Base-by-base conservation (phyloP, 64 coral and sea anemone species). In the Stichodactyla mertensii region DNA sequence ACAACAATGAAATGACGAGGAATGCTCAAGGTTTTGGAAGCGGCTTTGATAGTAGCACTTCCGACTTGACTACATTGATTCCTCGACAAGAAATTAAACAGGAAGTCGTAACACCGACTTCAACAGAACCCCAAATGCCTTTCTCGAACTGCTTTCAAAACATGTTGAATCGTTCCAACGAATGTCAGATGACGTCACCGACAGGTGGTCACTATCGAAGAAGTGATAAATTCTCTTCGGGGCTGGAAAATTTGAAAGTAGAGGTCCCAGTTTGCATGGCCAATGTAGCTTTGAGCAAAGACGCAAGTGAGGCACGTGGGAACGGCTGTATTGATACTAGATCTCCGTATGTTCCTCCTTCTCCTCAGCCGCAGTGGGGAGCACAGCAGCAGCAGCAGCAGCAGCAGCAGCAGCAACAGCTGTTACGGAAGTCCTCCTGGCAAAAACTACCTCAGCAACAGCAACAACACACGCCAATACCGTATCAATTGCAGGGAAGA, bases 71-170 rank as follows among this genome's bases (percentile, higher is more conserved):
- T 31, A 74, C 69, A 4, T 74, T 74, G 24, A 74, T 74, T 26
- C 24, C 69, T 74, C 14, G 45, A n/a, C 83, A 85, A 31, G 24
- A 85, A 6, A 85, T 85, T 15, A 85, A 85, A 64, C 83, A 85
- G 27, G 83, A 85, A 5, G 83, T 85, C 4, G 83, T 85, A 8
- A 85, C 83, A 6, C 83, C 83, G 10, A 85, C 83, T 6, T 52
- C 83, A 11, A 57, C 56, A 59, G 56, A 85, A 51, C 54, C 83
- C 12, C 55, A 36, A 20, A 24, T 23, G 53, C 31, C 83, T 31
- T 85, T 85, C 83, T 61, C 55, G 4, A 36, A 85, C 4, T 85
- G 83, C 56, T 22, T 85, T 64, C 78, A 81, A 55, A 81, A 81
- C 51, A 81, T 55, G 78, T 55, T 51, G 51, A 81, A 81, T 53